Evolutionary conservation across 2,113 vertebrate genomes (phyloP).

Genomic region (Polypterus bichir): DNA sequence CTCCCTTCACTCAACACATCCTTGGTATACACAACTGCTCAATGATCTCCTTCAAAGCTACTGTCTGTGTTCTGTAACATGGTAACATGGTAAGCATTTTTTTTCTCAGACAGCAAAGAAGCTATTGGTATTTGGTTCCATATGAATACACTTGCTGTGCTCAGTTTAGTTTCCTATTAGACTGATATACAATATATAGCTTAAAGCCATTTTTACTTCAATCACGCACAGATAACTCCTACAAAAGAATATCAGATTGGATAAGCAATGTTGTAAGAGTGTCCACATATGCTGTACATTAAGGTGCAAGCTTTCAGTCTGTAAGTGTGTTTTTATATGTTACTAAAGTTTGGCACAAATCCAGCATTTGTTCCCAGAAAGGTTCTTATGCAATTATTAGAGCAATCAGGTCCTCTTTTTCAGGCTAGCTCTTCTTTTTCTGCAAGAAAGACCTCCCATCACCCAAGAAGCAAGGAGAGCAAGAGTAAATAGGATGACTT

Average conservation of each 20-base stretch:
- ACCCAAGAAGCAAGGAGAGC: no score
- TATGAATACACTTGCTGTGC: not conserved
- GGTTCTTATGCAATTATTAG: no score
- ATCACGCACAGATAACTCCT: slow-evolving; percentile 20
- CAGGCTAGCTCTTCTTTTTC: no score
- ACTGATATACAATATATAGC: not conserved
- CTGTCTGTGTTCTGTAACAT: slow-evolving; percentile 44
- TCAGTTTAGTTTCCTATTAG: slow-evolving; percentile 4
- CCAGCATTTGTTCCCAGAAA: no score
- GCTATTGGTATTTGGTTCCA: not conserved
- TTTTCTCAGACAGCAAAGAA: not conserved
- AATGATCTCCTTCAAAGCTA: slow-evolving; percentile 59
- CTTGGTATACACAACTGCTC: slow-evolving; percentile 72
- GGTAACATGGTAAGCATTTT: not conserved
- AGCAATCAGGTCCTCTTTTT: no score
- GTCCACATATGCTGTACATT: no score
- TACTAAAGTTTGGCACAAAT: no score
- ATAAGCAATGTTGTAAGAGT: not conserved
- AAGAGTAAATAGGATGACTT: no score
- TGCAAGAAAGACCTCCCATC: no score
- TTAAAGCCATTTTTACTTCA: slow-evolving; percentile 14
- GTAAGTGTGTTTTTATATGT: no score
- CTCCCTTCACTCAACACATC: slow-evolving; percentile 48
- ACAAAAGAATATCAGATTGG: slow-evolving; percentile 16
- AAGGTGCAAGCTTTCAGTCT: no score